Evolutionary conservation across 2,113 vertebrate genomes (phyloP), one percentile per base, ranked within the genome.

Genomic region (Zonotrichia leucophrys): DNA sequence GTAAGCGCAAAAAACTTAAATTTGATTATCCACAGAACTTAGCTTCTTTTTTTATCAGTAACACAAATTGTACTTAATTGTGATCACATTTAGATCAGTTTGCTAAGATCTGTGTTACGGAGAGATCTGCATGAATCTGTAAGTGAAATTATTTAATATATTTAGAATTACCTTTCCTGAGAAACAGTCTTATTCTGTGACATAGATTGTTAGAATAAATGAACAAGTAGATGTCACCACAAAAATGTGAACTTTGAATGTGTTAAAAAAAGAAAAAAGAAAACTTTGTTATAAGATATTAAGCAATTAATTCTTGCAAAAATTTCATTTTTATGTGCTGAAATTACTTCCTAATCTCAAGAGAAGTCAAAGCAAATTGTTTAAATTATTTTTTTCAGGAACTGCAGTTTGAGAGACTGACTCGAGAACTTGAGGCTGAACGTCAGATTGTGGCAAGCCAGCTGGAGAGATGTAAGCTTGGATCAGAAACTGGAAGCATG

Each of bases 391-490:
- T 77, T 81, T 97, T 97, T 84, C 97, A 99, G 99, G 99, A 99
- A 96, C 98, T 99, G 90, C 99, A 99, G 96, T 99, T 99, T 98
- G 99, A 99, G 95, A 98, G 99, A 89, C 97, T 99, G 97, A 99
- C 99, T 93, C 98, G 99, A 95, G 99, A 99, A 97, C 99, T 99
- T 95, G 99, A 99, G 97, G 99, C 99, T 17, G 99, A 99, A 94
- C 99, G 99, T 96, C 99, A 99, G 87, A 99, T 99, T 91, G 99
- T 99, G 5, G 99, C 99, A 50, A 99, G 99, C 95, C 99, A 99
- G 79, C 98, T 99, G 97, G 99, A 99, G 98, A 98, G 99, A 99
- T 99, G 99, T 98, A 99, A 99, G 96, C 98, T 99, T 90, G 99
- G 99, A 96, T 99, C 99, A 47, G 99, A 99, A 95, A 98, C 99